Base-by-base conservation (phyloP, 2,797 vertebrate species). In the Xiphophorus birchmanni region DNA sequence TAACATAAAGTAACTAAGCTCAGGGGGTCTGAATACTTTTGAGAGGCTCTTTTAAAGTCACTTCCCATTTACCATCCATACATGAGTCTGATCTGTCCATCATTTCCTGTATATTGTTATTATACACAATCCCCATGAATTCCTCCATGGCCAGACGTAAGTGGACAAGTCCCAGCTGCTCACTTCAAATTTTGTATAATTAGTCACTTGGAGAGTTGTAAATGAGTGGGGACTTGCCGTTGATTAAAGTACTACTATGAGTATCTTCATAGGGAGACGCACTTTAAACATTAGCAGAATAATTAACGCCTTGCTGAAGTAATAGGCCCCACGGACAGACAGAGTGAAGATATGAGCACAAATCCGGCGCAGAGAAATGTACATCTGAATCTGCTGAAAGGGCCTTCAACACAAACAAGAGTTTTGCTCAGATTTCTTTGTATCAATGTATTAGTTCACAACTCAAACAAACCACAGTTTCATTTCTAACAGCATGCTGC, bases 201-300 rank as follows among this genome's bases (percentile, higher is more conserved):
- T 93, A 93, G 90, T 88, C 91, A 82, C 88, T 79, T 4, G 52
- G 88, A 90, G 91, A 88, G 87, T 83, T 85, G 88, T 90, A 92
- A 92, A 90, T n/a, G 88, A 86, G 89, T 13, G 54, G 85, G 88
- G 91, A 90, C 85, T 81, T 80, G 80, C 78, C 74, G 82, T 90
- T 93, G 88, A 93, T 93, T 93, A 92, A 91, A 91, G 88, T 82
- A 77, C 84, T 88, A 83, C 86, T 89, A 88, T 88, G 88, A 80
- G 77, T 42, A n/a, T 87, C 90, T 92, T 92, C 89, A 90, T 86
- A 90, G 90, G 89, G 86, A 92, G 85, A 80, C 86, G 77, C 85
- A 89, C 88, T 91, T 91, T 87, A 89, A 89, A 91, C 82, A 89
- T 90, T 87, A 89, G 87, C 69, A 76, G 87, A 89, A 90, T 90